Evolutionary conservation across 2,797 vertebrate species (phyloP).

Genomic region (Chelon auratus): DNA sequence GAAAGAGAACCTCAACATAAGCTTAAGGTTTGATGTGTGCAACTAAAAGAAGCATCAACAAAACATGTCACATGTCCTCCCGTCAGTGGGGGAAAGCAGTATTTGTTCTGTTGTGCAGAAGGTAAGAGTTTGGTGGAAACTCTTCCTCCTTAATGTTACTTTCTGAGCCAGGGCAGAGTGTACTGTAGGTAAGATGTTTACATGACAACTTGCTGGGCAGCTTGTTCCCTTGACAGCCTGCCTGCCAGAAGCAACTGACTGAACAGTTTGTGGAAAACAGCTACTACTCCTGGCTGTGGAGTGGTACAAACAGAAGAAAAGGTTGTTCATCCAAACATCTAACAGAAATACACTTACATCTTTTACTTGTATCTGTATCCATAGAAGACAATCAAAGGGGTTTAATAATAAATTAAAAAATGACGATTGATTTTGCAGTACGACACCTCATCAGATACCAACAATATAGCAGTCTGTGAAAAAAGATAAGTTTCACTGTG

Average conservation of each 20-base stretch:
- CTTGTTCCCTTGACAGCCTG: conserved; percentile 26
- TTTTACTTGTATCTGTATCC: background rate
- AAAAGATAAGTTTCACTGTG: background rate
- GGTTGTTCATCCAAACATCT: background rate
- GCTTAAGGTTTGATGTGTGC: too few species aligned
- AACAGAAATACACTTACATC: background rate
- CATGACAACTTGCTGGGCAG: conserved; percentile 30
- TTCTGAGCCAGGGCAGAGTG: background rate
- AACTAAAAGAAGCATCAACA: too few species aligned
- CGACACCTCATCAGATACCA: background rate
- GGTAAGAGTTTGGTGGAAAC: background rate
- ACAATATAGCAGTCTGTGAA: background rate
- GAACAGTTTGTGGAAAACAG: background rate
- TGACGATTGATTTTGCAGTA: background rate
- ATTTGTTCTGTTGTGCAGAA: background rate
- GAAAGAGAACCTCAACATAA: background rate
- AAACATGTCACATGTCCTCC: too few species aligned
- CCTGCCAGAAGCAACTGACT: background rate
- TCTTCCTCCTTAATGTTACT: background rate
- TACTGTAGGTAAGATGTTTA: conserved; percentile 31
- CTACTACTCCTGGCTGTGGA: background rate
- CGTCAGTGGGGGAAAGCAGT: too few species aligned
- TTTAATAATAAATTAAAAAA: background rate
- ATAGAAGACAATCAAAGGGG: background rate
- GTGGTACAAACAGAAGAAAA: background rate